Evolutionary conservation across 1,140 invertebrate species (phyloP).

Genomic region (Drosophila malerkotliana): DNA sequence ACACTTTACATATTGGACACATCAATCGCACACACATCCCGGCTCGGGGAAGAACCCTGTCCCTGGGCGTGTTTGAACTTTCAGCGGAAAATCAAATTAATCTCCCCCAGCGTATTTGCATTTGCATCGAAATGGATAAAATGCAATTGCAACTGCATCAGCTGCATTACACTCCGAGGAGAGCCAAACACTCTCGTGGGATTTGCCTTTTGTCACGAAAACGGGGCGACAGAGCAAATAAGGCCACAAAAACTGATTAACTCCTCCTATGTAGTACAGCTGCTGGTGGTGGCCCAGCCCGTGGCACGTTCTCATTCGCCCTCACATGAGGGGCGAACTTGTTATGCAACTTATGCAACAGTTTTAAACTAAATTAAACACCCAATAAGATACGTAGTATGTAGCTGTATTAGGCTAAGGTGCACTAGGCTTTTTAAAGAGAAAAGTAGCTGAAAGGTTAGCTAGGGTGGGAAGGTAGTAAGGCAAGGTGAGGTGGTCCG

Average conservation of each 20-base stretch:
- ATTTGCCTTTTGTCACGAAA: slow-evolving; percentile 44
- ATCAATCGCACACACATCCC: slow-evolving; percentile 23
- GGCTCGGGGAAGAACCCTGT: neutral
- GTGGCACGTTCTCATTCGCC: neutral
- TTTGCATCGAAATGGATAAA: slow-evolving; percentile 38
- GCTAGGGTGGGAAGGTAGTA: too few species aligned
- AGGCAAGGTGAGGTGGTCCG: too few species aligned
- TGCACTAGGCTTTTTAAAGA: too few species aligned
- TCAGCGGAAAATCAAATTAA: slow-evolving; percentile 62
- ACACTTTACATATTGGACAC: neutral
- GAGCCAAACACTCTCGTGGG: slow-evolving; percentile 4
- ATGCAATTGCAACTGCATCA: neutral
- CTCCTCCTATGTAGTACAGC: neutral
- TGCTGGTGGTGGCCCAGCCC: neutral
- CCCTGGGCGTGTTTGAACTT: slow-evolving; percentile 29
- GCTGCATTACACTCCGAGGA: slow-evolving; percentile 3
- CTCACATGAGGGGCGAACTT: neutral
- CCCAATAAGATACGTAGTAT: too few species aligned
- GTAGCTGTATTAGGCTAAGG: too few species aligned
- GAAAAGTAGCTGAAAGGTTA: too few species aligned
- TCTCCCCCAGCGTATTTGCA: slow-evolving; percentile 45
- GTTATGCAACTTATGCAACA: too few species aligned
- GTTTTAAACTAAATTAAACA: neutral
- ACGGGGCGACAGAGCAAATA: slow-evolving; percentile 35
- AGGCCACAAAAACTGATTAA: slow-evolving; percentile 41